A percentile compares a stretch with the other conserved stretches of the same genome.
These are phyloP conservation scores for Acipenser ruthenus DNA, from an alignment of 2,797 vertebrate species.

Conservation along the genomic window DNA sequence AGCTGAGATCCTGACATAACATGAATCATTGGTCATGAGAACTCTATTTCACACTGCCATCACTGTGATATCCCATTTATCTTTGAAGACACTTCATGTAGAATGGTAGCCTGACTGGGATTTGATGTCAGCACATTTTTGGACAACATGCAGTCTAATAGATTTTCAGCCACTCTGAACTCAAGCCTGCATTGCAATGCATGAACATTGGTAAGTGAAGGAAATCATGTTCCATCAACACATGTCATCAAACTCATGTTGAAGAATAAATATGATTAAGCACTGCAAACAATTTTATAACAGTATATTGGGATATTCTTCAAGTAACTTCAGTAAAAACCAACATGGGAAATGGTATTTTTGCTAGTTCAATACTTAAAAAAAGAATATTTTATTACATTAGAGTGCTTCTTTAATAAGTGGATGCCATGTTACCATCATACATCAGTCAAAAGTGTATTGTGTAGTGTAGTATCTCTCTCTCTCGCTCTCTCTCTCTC, in stretches of 20 bases:
- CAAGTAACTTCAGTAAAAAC: neutral
- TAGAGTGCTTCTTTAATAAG: no score
- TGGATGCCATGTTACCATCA: no score
- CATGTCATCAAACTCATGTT: slow-evolving; percentile 16
- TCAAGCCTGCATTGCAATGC: slow-evolving; percentile 26
- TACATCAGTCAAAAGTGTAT: no score
- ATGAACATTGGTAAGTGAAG: neutral
- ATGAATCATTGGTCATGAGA: slow-evolving; percentile 24
- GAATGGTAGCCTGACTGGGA: slow-evolving; percentile 12
- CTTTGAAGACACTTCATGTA: slow-evolving; percentile 16
- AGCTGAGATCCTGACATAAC: slow-evolving; percentile 16
- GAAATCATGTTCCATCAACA: slow-evolving; percentile 8
- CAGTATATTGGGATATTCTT: neutral
- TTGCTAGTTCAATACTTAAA: no score
- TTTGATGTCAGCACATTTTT: slow-evolving; percentile 17
- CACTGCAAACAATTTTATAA: neutral
- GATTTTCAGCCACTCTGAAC: slow-evolving; percentile 15
- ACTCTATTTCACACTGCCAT: slow-evolving; percentile 5
- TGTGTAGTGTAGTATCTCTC: no score
- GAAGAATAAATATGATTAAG: neutral
- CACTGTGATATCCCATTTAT: slow-evolving; percentile 16
- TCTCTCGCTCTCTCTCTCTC: no score
- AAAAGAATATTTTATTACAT: no score
- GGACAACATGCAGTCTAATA: slow-evolving; percentile 13
- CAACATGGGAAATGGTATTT: no score